Conservation (phyloP, 2,113 vertebrate species). For the Dromas ardeola region DNA sequence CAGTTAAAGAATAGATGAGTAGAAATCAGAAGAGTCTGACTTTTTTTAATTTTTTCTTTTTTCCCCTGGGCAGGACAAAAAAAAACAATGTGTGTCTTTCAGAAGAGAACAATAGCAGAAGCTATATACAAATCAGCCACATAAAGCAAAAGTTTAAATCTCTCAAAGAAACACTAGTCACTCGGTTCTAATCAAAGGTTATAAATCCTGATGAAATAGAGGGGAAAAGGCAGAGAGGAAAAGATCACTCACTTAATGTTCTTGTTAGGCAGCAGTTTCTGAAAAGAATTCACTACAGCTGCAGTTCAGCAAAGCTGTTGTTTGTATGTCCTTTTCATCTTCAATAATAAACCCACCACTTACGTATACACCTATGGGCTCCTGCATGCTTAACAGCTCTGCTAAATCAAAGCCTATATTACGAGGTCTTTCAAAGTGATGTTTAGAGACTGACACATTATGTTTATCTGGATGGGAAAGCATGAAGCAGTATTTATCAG, state of each 20-base stretch:
- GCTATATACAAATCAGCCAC: background rate
- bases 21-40: background rate
- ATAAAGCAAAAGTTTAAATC: background rate
- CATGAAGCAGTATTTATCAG: background rate
- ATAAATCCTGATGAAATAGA: background rate
- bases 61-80: background rate
- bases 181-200: background rate
- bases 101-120: background rate
- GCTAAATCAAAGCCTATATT: background rate
- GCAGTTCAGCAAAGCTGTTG: background rate
- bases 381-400: background rate
- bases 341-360: background rate
- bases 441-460: background rate
- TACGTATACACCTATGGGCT: background rate
- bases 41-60: background rate
- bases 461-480: background rate
- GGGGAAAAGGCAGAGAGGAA: background rate
- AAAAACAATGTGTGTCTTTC: background rate
- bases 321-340: background rate
- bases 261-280: background rate
- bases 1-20: background rate
- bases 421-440: background rate
- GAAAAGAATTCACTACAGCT: background rate
- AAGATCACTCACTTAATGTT: background rate
- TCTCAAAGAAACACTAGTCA: background rate